These are phyloP conservation scores for Sepiola atlantica DNA, from an alignment of 2,888 invertebrate species.

Conservation along the genomic window DNA sequence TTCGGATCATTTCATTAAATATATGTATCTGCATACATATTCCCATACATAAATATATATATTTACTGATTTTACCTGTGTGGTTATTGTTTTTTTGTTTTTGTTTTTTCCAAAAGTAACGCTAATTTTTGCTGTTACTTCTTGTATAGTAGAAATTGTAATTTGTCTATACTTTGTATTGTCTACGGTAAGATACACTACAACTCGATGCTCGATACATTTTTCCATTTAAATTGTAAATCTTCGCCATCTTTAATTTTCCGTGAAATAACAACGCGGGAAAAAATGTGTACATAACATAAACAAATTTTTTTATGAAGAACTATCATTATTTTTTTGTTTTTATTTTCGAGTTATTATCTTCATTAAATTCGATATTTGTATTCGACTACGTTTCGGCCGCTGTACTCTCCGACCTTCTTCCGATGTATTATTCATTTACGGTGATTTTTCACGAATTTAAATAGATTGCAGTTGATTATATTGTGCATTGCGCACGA, in stretches of 20 bases:
- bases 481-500: no score
- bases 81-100: neutral
- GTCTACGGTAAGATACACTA: neutral
- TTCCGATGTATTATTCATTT: no score
- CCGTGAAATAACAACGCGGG: neutral
- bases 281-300: conserved; percentile 32
- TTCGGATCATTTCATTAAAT: neutral
- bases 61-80: neutral
- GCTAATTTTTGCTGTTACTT: neutral
- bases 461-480: no score
- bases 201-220: conserved; percentile 9
- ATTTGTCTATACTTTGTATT: neutral
- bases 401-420: no score
- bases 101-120: neutral
- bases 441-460: no score
- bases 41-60: no score
- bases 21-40: neutral
- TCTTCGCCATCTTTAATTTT: neutral
- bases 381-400: no score
- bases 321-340: no score
- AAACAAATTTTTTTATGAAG: no score
- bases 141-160: neutral
- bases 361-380: no score
- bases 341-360: no score
- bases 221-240: conserved; percentile 23